These are phyloP conservation scores for Phoxinus phoxinus DNA, from an alignment of 2,113 vertebrate species.

Conservation along the genomic window DNA sequence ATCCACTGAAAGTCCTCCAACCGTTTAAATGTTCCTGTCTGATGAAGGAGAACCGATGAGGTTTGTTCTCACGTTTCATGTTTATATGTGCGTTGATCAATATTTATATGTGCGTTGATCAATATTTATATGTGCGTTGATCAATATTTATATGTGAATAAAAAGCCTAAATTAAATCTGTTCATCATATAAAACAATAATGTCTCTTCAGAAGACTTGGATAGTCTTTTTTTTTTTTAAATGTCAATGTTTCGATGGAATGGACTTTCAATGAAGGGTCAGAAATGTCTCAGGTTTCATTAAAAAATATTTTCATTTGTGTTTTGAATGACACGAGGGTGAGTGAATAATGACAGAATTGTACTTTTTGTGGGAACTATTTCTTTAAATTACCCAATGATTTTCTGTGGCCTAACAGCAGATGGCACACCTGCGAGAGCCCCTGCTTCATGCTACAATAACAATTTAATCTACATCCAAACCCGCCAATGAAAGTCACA, in stretches of 20 bases:
- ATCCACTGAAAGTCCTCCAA: neutral
- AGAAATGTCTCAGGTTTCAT: neutral
- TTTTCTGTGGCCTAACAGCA: neutral
- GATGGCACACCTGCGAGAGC: conserved; percentile 21
- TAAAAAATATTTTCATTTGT: neutral
- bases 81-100: no score
- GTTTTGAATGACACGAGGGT: neutral
- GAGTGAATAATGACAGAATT: neutral
- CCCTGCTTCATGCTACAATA: neutral
- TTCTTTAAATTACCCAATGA: neutral
- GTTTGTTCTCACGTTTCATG: neutral
- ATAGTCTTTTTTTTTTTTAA: no score
- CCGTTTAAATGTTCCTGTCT: neutral
- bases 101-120: neutral
- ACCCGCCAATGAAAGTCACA: conserved; percentile 32
- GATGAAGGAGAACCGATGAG: neutral
- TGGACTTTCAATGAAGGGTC: neutral
- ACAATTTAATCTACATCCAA: conserved; percentile 9
- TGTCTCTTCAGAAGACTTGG: neutral
- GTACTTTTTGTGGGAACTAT: neutral
- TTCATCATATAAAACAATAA: neutral
- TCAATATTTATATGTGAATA: neutral
- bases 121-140: no score
- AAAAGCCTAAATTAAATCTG: neutral
- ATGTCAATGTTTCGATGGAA: neutral